Evolutionary conservation across 2,888 invertebrate species (phyloP).

Genomic region (Lasioglossum zephyrum): DNA sequence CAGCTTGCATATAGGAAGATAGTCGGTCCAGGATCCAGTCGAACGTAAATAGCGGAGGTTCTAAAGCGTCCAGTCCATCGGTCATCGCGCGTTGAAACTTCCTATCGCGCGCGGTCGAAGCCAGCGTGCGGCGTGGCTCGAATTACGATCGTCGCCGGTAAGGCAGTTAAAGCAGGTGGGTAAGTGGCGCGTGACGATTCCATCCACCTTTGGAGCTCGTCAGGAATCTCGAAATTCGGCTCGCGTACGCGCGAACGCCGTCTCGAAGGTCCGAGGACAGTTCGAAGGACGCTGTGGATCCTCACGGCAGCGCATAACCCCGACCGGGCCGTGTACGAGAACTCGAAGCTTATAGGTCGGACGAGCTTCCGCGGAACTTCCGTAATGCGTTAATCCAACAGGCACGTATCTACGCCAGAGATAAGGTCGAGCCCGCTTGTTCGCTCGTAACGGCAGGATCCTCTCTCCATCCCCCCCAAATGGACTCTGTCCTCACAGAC

Average conservation of each 20-base stretch:
- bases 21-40: background rate
- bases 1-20: background rate
- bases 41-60: constrained; percentile 45
- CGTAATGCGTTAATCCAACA: constrained; percentile 82
- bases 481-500: constrained; percentile 41
- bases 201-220: constrained; percentile 42
- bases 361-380: constrained; percentile 79
- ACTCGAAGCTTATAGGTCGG: constrained; percentile 34
- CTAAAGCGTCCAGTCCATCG: constrained; percentile 25
- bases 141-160: constrained; percentile 62
- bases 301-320: constrained; percentile 34
- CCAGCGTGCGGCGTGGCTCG: constrained; percentile 55
- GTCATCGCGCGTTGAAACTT: constrained; percentile 48
- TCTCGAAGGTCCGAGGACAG: constrained; percentile 13
- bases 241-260: constrained; percentile 41
- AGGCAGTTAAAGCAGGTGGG: constrained; percentile 53
- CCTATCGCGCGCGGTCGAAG: constrained; percentile 32
- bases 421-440: constrained; percentile 68
- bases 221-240: constrained; percentile 64
- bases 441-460: constrained; percentile 57
- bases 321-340: constrained; percentile 39
- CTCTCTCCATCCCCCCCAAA: constrained; percentile 37
- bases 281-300: constrained; percentile 19
- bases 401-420: constrained; percentile 77
- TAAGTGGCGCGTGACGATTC: constrained; percentile 41